These are phyloP conservation scores for Phainopepla nitens DNA, from an alignment of 2,113 vertebrate species.

Conservation along the genomic window DNA sequence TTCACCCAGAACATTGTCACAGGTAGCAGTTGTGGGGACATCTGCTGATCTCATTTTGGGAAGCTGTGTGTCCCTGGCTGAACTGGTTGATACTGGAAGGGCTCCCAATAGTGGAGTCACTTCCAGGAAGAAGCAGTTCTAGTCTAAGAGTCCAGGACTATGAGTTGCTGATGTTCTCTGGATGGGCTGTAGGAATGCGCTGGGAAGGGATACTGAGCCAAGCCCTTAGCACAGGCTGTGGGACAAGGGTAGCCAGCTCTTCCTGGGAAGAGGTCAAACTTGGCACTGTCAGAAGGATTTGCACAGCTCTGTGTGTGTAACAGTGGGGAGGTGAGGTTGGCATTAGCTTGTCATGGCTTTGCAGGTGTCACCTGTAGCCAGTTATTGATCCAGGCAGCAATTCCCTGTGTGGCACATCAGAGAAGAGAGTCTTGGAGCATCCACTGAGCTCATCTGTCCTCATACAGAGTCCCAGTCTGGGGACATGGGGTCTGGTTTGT, in stretches of 20 bases:
- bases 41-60: not conserved
- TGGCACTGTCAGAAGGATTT: not conserved
- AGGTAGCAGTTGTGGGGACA: not conserved
- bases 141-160: not conserved
- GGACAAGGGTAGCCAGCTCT: not conserved
- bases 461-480: rapidly evolving
- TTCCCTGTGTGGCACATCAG: not conserved
- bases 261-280: not conserved
- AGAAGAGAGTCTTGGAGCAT: not conserved
- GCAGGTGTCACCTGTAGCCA: not conserved
- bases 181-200: not conserved
- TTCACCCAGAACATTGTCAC: not conserved
- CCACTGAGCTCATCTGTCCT: not conserved
- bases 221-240: not conserved
- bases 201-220: not conserved
- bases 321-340: not conserved
- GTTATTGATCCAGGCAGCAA: not conserved
- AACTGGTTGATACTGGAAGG: not conserved
- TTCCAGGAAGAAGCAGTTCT: not conserved
- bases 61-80: not conserved
- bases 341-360: not conserved
- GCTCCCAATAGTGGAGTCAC: not conserved
- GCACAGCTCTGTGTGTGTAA: not conserved
- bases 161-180: not conserved
- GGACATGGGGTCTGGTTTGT: not conserved